Conservation (phyloP, 2,797 vertebrate genomes). For the Karalla daura region DNA sequence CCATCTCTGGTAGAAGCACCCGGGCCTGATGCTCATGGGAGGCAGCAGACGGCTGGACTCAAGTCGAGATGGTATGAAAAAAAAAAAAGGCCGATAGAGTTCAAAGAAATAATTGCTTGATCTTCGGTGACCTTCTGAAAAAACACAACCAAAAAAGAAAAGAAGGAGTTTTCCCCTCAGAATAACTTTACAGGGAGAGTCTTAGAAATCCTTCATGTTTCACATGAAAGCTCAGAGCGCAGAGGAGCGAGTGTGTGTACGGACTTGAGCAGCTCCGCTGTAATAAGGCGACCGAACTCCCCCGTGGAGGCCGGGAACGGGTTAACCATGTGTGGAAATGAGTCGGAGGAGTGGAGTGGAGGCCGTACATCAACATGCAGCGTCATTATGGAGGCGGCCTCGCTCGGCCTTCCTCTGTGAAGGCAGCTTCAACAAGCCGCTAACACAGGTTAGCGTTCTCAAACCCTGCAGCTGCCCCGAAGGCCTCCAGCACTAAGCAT, state of each 20-base stretch:
- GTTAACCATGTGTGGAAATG: constrained; percentile 82
- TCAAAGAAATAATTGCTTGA: constrained; percentile 66
- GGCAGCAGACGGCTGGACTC: not conserved
- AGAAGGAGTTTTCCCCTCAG: constrained; percentile 17
- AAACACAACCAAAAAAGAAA: constrained; percentile 24
- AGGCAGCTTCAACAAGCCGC: too few species aligned
- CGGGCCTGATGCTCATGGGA: constrained; percentile 31
- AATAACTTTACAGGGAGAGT: constrained; percentile 29
- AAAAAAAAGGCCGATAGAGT: constrained; percentile 46
- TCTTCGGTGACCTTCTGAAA: constrained; percentile 39
- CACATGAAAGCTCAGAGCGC: constrained; percentile 21
- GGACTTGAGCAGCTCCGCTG: constrained; percentile 41
- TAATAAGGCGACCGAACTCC: constrained; percentile 59
- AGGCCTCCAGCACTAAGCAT: too few species aligned
- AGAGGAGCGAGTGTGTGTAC: too few species aligned
- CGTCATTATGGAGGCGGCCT: constrained; percentile 73
- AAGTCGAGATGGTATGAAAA: constrained; percentile 31
- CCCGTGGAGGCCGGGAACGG: too few species aligned
- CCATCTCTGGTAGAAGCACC: not conserved
- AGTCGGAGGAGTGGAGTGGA: too few species aligned
- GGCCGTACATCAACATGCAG: constrained; percentile 76
- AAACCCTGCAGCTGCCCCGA: too few species aligned
- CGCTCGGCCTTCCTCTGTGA: constrained; percentile 45
- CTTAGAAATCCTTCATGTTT: constrained; percentile 19
- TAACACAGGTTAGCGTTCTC: too few species aligned